Evolutionary conservation across 2,888 invertebrate species (phyloP).

Genomic region (Zhengitettix transpicula): DNA sequence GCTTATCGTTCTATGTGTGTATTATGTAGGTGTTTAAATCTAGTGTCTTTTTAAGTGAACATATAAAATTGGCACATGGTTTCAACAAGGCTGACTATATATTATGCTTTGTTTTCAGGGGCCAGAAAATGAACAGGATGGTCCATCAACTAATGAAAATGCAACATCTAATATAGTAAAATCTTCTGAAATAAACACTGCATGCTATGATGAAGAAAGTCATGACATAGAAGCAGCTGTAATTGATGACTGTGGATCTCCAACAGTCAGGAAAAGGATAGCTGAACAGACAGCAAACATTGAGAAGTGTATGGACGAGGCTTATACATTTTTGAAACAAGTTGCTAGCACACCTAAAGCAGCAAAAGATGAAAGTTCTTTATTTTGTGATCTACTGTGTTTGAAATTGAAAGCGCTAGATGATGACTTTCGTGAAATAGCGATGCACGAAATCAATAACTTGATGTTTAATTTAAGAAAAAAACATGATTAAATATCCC

Average conservation of each 20-base stretch:
- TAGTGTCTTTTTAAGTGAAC: too few species aligned
- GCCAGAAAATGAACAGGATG: neutral
- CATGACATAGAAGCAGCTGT: neutral
- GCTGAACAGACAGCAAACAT: neutral
- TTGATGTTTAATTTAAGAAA: slow-evolving; percentile 2
- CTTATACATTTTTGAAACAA: neutral
- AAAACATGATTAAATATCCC: too few species aligned
- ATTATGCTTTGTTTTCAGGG: neutral
- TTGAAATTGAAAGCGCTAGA: neutral
- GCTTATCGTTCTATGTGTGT: too few species aligned
- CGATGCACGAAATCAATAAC: slow-evolving; percentile 1
- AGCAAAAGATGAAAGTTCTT: neutral
- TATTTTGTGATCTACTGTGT: slow-evolving; percentile 3
- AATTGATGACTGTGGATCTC: neutral
- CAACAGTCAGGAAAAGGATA: neutral
- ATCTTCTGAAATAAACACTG: neutral
- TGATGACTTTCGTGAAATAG: slow-evolving; percentile 2
- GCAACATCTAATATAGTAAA: neutral
- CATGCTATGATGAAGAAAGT: neutral
- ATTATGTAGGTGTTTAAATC: too few species aligned
- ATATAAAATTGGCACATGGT: neutral
- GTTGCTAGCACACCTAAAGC: neutral
- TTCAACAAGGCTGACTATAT: neutral
- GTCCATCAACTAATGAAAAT: too few species aligned
- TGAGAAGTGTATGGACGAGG: neutral